Base-by-base conservation (phyloP, 2,888 invertebrate species). In the Sericinus montela region DNA sequence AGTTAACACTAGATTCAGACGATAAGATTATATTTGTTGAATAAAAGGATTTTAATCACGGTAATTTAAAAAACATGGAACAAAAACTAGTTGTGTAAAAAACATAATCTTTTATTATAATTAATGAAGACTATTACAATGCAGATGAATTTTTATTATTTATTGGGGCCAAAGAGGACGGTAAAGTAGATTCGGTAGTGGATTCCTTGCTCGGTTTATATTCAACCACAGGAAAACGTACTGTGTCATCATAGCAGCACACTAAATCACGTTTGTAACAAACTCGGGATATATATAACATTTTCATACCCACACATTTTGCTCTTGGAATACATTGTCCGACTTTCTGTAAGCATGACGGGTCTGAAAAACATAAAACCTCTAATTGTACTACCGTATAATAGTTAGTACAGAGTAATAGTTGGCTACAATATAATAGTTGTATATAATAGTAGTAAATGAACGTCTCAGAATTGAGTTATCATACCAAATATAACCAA, bases 221-320 rank as follows among this genome's bases (percentile, higher is more conserved):
- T 9, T 40, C 42, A 5, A 59, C 45, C 0, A 36, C n/a, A 7
- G 61, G 62, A 9, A 48, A 50, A 1, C 28, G 23, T 19, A 69
- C 57, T 1, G 63, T 62, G 25, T 66, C 60, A 19, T 79, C 75
- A 29, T 75, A 82, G 51, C 83, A 82, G 51, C 82, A 82, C 7
- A 82, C 82, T 9, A 73, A 56, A 47, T 80, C 79, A 0, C 59
- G 59, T 1, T 39, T 45, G 51, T 79, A 79, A 51, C 81, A 82
- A 0, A 61, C 43, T 0, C 76, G 67, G 0, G 80, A 65, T 16
- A 81, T 59, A 45, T 82, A 81, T 0, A 76, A 46, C 67, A 72
- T 67, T 49, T 71, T 65, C 42, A 60, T 69, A 3, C 59, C 69
- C 2, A 57, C 41, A 51, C 82, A 82, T 29, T 57, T 51, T 1